Evolutionary conservation across 2,113 vertebrate species (phyloP).

Genomic region (Myrmecobius fasciatus): DNA sequence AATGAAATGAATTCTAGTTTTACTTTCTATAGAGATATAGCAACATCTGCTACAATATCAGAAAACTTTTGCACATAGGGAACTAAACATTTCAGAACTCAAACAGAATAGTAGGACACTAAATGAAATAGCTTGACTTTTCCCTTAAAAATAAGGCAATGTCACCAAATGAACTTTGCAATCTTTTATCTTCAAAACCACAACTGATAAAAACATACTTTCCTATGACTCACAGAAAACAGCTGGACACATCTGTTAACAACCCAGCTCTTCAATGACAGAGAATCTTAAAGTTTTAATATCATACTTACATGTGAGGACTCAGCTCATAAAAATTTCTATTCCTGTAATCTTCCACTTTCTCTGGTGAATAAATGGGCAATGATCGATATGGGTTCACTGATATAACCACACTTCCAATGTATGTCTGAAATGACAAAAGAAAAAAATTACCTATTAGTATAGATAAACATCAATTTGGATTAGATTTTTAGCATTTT

Average conservation of each 20-base stretch:
- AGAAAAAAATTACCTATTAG: background rate
- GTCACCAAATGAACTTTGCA: slow-evolving; percentile 63
- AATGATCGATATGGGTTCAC: slow-evolving; percentile 96
- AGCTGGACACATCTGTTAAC: slow-evolving; percentile 81
- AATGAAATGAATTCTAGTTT: slow-evolving; percentile 46
- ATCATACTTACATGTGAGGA: slow-evolving; percentile 96
- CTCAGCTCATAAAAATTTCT: slow-evolving; percentile 99
- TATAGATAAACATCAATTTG: background rate
- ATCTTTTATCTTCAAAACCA: slow-evolving; percentile 51
- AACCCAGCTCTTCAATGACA: slow-evolving; percentile 15
- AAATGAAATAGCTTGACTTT: slow-evolving; percentile 44
- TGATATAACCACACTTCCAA: slow-evolving; percentile 98
- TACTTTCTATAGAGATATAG: slow-evolving; percentile 57
- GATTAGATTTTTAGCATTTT: background rate
- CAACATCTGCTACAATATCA: slow-evolving; percentile 53
- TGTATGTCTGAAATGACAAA: slow-evolving; percentile 91
- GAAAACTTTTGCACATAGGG: slow-evolving; percentile 49
- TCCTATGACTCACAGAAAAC: slow-evolving; percentile 63
- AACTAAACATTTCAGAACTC: slow-evolving; percentile 41
- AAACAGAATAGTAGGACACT: slow-evolving; percentile 32
- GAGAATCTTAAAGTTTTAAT: slow-evolving; percentile 56
- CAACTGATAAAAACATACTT: slow-evolving; percentile 51
- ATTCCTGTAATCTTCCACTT: slow-evolving; percentile 99
- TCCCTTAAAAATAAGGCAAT: slow-evolving; percentile 60
- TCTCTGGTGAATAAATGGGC: slow-evolving; percentile 96